phyloP scores from a whole-genome alignment of 1,140 invertebrate species.

The Procambarus virginalis region DNA sequence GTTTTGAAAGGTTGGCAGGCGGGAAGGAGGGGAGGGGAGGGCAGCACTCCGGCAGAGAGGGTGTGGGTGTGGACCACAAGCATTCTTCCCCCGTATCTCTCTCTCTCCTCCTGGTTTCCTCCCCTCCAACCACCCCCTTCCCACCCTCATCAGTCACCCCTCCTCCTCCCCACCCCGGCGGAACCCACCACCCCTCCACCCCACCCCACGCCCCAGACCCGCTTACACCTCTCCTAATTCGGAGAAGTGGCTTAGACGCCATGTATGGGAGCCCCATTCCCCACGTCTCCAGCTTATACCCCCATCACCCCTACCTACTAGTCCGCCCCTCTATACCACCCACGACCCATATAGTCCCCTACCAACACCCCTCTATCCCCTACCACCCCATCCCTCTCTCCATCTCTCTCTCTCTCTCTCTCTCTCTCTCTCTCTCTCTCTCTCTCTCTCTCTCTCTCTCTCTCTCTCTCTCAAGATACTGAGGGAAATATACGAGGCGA shows the following conservation, averaged over 20 bases:
- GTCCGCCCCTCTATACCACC: neutral
- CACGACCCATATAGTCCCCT: too few species aligned
- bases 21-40: neutral
- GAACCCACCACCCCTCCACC: neutral
- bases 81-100: neutral
- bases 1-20: too few species aligned
- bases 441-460: conserved; percentile 7
- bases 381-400: conserved; percentile 14
- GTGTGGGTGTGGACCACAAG: neutral
- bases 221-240: neutral
- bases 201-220: neutral
- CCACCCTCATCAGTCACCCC: neutral
- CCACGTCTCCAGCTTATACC: neutral
- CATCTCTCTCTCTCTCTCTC: neutral
- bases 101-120: neutral
- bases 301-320: neutral
- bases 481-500: too few species aligned
- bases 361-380: neutral
- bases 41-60: neutral
- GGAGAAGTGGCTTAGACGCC: neutral
- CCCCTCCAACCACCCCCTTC: neutral
- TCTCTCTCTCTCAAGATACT: neutral
- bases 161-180: neutral
- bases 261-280: neutral
- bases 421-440: conserved; percentile 25